Evolutionary conservation across 2,113 vertebrate species (phyloP).

Genomic region (Paradisaea rubra): DNA sequence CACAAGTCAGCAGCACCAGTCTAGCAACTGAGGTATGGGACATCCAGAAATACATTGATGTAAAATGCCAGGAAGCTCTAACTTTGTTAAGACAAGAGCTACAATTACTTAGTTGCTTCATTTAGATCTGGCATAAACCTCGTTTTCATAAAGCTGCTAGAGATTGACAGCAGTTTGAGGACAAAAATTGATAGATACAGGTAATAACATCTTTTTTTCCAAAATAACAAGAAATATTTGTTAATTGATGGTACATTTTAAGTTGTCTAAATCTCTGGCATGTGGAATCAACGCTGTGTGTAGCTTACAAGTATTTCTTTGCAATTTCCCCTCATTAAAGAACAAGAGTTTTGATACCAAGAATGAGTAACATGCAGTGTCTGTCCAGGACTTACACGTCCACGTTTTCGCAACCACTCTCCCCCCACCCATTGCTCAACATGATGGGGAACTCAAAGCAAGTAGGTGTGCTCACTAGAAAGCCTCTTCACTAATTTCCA

Average conservation of each 20-base stretch:
- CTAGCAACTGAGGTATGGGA: neutral
- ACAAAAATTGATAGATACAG: neutral
- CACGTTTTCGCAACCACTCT: neutral
- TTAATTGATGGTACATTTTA: neutral
- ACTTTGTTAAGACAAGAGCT: neutral
- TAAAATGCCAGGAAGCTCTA: neutral
- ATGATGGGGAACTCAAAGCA: neutral
- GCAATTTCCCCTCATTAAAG: neutral
- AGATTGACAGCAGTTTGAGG: neutral
- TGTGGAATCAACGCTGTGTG: neutral
- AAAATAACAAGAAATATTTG: neutral
- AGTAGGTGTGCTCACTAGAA: neutral
- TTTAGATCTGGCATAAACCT: neutral
- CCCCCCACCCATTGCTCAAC: neutral
- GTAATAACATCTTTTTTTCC: neutral
- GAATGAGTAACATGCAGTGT: neutral
- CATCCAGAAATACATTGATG: neutral
- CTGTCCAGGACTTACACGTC: neutral
- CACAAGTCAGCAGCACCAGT: neutral
- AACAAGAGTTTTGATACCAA: neutral
- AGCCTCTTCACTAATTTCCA: neutral
- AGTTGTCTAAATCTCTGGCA: neutral
- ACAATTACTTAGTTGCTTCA: neutral
- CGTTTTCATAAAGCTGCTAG: neutral
- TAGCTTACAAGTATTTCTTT: neutral